A percentile compares a stretch with the other conserved stretches of the same genome.
phyloP scores from a whole-genome alignment of 2,888 invertebrate genomes.

The Hypomecis atomaria region DNA sequence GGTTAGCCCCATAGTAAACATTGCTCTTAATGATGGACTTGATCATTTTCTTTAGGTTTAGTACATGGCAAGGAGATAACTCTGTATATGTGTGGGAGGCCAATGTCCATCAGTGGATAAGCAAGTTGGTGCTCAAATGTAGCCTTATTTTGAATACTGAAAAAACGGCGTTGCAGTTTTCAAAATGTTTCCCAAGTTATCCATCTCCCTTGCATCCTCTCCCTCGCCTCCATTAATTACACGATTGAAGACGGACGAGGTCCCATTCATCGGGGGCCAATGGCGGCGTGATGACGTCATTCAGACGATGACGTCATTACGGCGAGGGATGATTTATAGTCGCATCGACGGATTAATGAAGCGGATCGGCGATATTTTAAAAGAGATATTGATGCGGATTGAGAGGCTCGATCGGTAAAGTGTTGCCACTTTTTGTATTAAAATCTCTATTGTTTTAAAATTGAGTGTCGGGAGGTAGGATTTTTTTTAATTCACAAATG shows the following conservation, averaged over 20 bases:
- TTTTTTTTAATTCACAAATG: too few relatives aligned
- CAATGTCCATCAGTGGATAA: too few relatives aligned
- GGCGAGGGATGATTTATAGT: conserved; percentile 32
- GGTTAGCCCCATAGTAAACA: too few relatives aligned
- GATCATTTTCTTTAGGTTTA: too few relatives aligned
- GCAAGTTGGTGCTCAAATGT: too few relatives aligned
- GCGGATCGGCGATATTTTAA: conserved; percentile 35
- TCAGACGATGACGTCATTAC: conserved; percentile 30
- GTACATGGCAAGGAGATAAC: too few relatives aligned
- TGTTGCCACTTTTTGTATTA: too few relatives aligned
- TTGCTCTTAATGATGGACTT: too few relatives aligned
- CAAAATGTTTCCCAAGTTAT: neutral
- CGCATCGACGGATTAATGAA: conserved; percentile 32
- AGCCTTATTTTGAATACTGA: too few relatives aligned
- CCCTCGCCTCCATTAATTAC: conserved; percentile 33
- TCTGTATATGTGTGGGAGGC: too few relatives aligned
- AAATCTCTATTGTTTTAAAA: too few relatives aligned
- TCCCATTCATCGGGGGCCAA: conserved; percentile 11
- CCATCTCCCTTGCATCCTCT: neutral
- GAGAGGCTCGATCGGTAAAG: conserved; percentile 1
- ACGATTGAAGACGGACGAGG: conserved; percentile 21
- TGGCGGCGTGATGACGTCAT: conserved; percentile 18
- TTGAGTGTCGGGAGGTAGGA: too few relatives aligned
- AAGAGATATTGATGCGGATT: conserved; percentile 15
- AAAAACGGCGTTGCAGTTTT: neutral